Conservation (phyloP, 2,797 vertebrate genomes). For the Chiroxiphia lanceolata region DNA sequence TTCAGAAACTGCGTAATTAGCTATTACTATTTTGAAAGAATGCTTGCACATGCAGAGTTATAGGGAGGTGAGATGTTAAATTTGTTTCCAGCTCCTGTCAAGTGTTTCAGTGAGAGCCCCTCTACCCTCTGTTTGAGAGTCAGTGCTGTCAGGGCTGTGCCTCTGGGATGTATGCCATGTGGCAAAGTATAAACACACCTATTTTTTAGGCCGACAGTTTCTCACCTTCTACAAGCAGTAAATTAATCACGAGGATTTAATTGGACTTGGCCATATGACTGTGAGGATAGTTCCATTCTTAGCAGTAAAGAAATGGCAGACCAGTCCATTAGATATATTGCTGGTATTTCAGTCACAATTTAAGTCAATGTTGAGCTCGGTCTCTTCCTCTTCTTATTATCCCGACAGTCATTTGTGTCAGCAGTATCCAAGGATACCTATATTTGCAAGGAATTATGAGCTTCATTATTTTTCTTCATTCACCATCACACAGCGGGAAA, state of each 20-base stretch:
- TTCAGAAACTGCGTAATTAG: not conserved
- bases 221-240: conserved; percentile 39
- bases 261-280: conserved; percentile 40
- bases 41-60: accelerated
- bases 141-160: not conserved
- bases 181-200: not conserved
- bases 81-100: not conserved
- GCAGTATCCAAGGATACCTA: conserved; percentile 50
- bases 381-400: conserved; percentile 33
- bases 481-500: not conserved
- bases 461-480: conserved; percentile 54
- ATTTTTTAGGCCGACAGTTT: conserved; percentile 32
- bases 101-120: not conserved
- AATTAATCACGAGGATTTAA: conserved; percentile 58
- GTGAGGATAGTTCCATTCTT: not conserved
- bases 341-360: conserved; percentile 40
- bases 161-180: not conserved
- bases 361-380: not conserved
- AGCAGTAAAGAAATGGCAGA: conserved; percentile 36
- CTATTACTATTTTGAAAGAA: not conserved
- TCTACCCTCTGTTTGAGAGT: not conserved
- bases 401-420: conserved; percentile 7
- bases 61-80: not conserved
- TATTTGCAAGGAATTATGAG: conserved; percentile 40
- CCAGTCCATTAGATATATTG: conserved; percentile 41